A percentile compares a stretch with the other conserved stretches of the same genome.
Conservation (phyloP, 35 echinoderm and acorn worm genomes). For the Eucidaris tribuloides region DNA sequence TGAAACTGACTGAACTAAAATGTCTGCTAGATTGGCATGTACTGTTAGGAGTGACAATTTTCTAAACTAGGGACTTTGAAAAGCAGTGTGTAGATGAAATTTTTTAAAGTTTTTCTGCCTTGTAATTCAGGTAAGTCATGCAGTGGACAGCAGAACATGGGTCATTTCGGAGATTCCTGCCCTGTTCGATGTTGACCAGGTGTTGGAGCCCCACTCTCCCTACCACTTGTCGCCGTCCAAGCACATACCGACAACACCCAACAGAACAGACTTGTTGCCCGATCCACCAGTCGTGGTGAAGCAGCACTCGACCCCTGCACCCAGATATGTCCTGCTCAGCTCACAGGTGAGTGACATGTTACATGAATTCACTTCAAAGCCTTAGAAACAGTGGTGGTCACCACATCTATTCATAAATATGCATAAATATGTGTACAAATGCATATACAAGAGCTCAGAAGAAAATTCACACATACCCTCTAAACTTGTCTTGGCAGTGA, state of each 20-base stretch:
- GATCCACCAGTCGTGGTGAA: slow-evolving; percentile 85
- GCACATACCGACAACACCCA: not conserved
- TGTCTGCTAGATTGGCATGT: too few relatives aligned
- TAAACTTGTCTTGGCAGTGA: too few relatives aligned
- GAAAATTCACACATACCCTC: too few relatives aligned
- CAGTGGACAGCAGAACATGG: slow-evolving; percentile 84
- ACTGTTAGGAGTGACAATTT: too few relatives aligned
- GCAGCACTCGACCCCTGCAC: slow-evolving; percentile 62
- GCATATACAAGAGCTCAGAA: too few relatives aligned
- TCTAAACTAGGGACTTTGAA: too few relatives aligned
- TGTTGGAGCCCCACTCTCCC: not conserved
- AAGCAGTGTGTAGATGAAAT: not conserved
- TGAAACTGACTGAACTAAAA: too few relatives aligned
- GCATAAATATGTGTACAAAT: too few relatives aligned
- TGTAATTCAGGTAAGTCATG: slow-evolving; percentile 58
- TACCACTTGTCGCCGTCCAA: slow-evolving; percentile 6
- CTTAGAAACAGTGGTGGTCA: too few relatives aligned
- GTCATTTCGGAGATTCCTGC: slow-evolving; percentile 78
- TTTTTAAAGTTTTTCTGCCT: not conserved
- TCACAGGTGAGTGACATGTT: slow-evolving; percentile 63
- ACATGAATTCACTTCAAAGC: too few relatives aligned
- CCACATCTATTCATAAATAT: too few relatives aligned
- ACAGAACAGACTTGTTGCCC: slow-evolving; percentile 3
- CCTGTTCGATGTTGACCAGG: slow-evolving; percentile 21
- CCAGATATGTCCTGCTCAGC: slow-evolving; percentile 91